Evolutionary conservation across 1,140 invertebrate genomes (phyloP), one percentile per base, ranked within the genome.

Genomic region (Ips nitidus): DNA sequence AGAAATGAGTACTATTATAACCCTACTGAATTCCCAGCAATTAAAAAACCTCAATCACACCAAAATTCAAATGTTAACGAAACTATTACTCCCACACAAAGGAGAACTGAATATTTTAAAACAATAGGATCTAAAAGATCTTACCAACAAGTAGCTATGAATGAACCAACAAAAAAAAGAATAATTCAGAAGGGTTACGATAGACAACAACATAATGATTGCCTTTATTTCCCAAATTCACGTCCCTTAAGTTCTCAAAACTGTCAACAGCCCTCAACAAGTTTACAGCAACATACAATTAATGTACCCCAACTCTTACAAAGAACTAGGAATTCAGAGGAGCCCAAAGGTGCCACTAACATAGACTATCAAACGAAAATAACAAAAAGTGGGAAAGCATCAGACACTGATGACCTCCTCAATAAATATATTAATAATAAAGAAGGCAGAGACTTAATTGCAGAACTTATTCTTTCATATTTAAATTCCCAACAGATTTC

Each of bases 101-200:
- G 61, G 52, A 64, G 61, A 36, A n/a, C 41, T 8, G n/a, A 40
- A 41, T 5, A 64, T 7, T 64, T 64, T 40, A 7, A 40, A 7
- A 36, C 40, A 7, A 55, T n/a, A 0, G 22, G 3, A 50, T 2
- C 43, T 22, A 64, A 64, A 36, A 64, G 50, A 52, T n/a, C 61
- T 3, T 64, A 52, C 41, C 47, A 50, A 64, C 61, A 64, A 52
- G 37, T 52, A 2, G 39, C 41, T 64, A 2, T 22, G 37, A 22
- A 22, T 22, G 45, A 42, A 38, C 43, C 39, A 5, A 50, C 39
- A 38, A 64, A 64, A 64, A 64, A 64, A 41, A 50, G 61, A 37
- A n/a, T 64, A 36, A 22, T 64, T 8, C 61, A 64, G 52, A 40
- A 52, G 41, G 47, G 50, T 52, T 64, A 64, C 38, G 37, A 64